Percentiles rank a stretch among this genome's conserved stretches.
phyloP scores from a whole-genome alignment of 2,888 invertebrate species.

The Phanerotoma sp. region DNA sequence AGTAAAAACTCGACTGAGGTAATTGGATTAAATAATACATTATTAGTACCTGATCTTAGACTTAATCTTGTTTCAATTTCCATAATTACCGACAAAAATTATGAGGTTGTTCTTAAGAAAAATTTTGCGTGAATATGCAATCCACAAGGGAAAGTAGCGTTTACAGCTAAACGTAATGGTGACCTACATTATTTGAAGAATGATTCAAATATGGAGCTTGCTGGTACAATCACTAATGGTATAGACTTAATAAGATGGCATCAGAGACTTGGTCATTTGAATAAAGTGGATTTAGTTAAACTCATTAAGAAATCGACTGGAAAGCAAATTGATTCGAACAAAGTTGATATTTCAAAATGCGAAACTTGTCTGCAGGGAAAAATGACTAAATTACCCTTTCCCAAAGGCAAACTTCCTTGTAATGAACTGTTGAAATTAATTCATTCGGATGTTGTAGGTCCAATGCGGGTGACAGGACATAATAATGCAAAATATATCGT shows the following conservation, averaged over 20 bases:
- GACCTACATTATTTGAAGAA: conserved; percentile 1
- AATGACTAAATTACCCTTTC: conserved; percentile 17
- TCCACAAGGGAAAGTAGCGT: conserved; percentile 1
- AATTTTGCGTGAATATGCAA: conserved; percentile 8
- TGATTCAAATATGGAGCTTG: neutral
- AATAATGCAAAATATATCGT: neutral
- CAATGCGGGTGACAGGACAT: too few relatives aligned
- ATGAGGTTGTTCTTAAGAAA: conserved; percentile 9
- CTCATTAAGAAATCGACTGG: too few relatives aligned
- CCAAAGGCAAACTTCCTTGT: too few relatives aligned
- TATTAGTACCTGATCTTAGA: conserved; percentile 12
- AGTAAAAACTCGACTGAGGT: neutral
- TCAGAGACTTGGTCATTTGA: neutral
- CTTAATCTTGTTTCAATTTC: conserved; percentile 21
- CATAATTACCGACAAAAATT: conserved; percentile 18
- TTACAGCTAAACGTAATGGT: conserved; percentile 5
- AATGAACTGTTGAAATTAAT: too few relatives aligned
- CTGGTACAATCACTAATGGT: neutral
- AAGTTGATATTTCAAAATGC: conserved; percentile 3
- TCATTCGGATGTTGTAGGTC: too few relatives aligned
- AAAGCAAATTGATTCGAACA: conserved; percentile 3
- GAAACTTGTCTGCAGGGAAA: conserved; percentile 18
- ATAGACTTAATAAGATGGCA: neutral
- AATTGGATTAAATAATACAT: conserved; percentile 5
- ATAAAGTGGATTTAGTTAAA: conserved; percentile 11